A percentile compares a stretch with the other conserved stretches of the same genome.
Evolutionary conservation across 2,888 invertebrate genomes (phyloP).

Genomic region (Agonopterix subpropinquella): DNA sequence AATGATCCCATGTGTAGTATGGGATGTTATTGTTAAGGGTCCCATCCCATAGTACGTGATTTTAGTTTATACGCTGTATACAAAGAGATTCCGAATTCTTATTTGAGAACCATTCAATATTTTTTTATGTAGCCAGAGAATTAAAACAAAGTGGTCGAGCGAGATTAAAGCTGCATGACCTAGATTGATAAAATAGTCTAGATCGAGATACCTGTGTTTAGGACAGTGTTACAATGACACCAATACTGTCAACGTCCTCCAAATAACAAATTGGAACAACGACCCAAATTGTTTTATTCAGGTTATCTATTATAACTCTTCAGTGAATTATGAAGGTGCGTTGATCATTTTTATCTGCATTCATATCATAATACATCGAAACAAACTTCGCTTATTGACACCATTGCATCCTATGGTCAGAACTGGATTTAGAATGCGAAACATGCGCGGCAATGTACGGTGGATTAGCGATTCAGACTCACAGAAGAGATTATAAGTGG

Average conservation of each 20-base stretch:
- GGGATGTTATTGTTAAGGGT: too few relatives aligned
- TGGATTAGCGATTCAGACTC: conserved; percentile 21
- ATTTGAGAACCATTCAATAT: too few relatives aligned
- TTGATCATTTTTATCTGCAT: conserved; percentile 16
- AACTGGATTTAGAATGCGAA: not conserved
- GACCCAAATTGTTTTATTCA: conserved; percentile 52
- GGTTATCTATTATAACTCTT: conserved; percentile 49
- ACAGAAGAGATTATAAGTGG: conserved; percentile 42
- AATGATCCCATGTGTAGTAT: too few relatives aligned
- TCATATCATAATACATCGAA: not conserved
- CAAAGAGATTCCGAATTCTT: too few relatives aligned
- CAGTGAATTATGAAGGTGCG: conserved; percentile 33
- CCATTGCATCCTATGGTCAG: not conserved
- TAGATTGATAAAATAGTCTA: conserved; percentile 5
- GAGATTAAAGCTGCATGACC: not conserved
- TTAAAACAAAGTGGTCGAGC: too few relatives aligned
- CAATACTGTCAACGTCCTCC: conserved; percentile 34
- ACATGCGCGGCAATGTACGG: conserved; percentile 28
- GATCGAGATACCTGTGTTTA: not conserved
- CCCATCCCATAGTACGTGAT: too few relatives aligned
- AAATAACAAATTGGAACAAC: conserved; percentile 37
- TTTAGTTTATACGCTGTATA: too few relatives aligned
- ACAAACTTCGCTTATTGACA: not conserved
- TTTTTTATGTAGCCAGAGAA: too few relatives aligned
- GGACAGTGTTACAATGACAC: conserved; percentile 33